These are phyloP conservation scores for Pipra filicauda DNA, from an alignment of 2,113 vertebrate genomes.

Conservation along the genomic window DNA sequence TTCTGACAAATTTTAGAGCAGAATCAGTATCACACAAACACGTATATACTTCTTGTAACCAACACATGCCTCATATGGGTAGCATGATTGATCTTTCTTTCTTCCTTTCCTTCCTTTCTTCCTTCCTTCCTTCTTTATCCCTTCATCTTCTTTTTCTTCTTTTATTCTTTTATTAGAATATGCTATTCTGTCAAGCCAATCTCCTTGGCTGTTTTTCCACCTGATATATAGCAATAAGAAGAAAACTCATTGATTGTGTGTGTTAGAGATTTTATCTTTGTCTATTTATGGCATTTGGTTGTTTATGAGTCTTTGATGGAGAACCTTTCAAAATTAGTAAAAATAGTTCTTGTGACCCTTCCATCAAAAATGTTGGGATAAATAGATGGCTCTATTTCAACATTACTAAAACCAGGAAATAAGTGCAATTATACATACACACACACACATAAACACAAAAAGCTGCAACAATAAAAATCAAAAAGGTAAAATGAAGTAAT, in stretches of 20 bases:
- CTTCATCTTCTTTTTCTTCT: background rate
- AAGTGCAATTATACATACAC: background rate
- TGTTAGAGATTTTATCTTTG: background rate
- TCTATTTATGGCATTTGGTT: background rate
- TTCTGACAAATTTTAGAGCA: background rate
- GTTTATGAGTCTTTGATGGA: background rate
- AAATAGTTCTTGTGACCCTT: background rate
- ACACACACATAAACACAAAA: background rate
- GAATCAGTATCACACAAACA: background rate
- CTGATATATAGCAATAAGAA: background rate
- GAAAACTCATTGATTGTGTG: background rate
- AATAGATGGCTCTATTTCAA: background rate
- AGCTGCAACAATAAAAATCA: background rate
- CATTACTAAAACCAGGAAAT: background rate
- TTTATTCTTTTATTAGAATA: background rate
- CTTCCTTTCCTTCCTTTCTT: rapidly evolving
- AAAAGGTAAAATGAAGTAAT: background rate
- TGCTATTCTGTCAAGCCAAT: background rate
- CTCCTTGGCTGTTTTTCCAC: background rate
- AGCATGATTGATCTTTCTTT: background rate
- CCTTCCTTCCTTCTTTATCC: rapidly evolving
- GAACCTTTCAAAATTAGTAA: background rate
- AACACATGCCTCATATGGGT: background rate
- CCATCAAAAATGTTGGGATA: background rate
- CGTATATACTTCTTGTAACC: background rate